Evolutionary conservation across 1,140 invertebrate genomes (phyloP).

Genomic region (Diuraphis noxia): DNA sequence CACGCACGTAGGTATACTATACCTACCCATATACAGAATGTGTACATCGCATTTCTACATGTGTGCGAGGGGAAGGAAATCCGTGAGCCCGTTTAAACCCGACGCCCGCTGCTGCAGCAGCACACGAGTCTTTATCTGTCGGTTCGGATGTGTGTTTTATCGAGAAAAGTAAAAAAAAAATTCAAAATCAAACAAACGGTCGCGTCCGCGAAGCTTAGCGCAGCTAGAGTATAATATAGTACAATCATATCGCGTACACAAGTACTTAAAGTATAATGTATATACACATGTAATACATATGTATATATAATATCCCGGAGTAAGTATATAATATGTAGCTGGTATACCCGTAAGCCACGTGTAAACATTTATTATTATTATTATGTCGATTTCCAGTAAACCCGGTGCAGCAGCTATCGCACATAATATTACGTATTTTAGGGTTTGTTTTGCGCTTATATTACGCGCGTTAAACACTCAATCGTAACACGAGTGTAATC

Average conservation of each 20-base stretch:
- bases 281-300: neutral
- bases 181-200: neutral
- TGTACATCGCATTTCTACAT: neutral
- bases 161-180: neutral
- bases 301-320: neutral
- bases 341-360: neutral
- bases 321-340: neutral
- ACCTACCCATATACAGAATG: neutral
- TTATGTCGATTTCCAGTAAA: neutral
- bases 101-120: neutral
- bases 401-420: neutral
- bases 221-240: neutral
- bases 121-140: neutral
- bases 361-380: slow-evolving; percentile 37
- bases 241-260: neutral
- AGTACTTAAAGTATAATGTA: neutral
- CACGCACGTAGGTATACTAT: neutral
- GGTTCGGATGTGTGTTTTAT: neutral
- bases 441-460: slow-evolving; percentile 16
- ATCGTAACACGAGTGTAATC: neutral
- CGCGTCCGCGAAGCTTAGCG: neutral
- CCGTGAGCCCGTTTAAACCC: neutral
- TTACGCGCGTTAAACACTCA: neutral
- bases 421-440: neutral
- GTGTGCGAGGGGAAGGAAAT: neutral